These are phyloP conservation scores for Fopius arisanus DNA, from an alignment of 1,140 invertebrate genomes.

Conservation along the genomic window DNA sequence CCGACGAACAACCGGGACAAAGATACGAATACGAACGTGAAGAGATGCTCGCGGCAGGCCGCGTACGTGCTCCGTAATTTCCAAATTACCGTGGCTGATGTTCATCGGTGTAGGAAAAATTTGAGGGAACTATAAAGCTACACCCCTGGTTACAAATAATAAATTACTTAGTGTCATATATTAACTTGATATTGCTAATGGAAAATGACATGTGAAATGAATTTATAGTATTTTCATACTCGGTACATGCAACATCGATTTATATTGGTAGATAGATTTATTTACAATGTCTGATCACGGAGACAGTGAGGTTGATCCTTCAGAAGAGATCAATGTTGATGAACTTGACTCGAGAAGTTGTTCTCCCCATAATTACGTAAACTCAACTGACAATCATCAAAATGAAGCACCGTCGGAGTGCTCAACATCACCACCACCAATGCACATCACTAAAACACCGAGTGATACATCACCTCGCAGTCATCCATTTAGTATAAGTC, in stretches of 20 bases:
- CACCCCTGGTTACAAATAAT: not conserved
- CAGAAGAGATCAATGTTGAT: constrained; percentile 62
- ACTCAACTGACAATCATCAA: constrained; percentile 33
- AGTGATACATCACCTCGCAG: constrained; percentile 50
- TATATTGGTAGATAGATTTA: not conserved
- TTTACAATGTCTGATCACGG: constrained; percentile 57
- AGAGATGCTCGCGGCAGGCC: constrained; percentile 27
- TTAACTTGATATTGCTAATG: not conserved
- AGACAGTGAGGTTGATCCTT: constrained; percentile 56
- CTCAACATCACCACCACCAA: constrained; percentile 50
- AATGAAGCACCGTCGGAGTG: constrained; percentile 49
- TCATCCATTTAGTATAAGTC: constrained; percentile 67
- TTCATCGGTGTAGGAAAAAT: not conserved
- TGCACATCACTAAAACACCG: constrained; percentile 44
- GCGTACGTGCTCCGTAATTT: constrained; percentile 37
- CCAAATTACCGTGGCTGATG: constrained; percentile 29
- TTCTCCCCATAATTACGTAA: constrained; percentile 50
- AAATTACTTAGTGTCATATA: not conserved
- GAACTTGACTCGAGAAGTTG: constrained; percentile 58
- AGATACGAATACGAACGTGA: constrained; percentile 29
- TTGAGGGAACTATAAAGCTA: too few species aligned
- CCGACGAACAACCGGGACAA: constrained; percentile 31
- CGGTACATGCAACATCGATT: too few species aligned
- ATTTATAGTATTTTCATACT: too few species aligned
- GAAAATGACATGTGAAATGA: not conserved